Evolutionary conservation across 2,888 invertebrate species (phyloP).

Genomic region (Cynaeus angustus): DNA sequence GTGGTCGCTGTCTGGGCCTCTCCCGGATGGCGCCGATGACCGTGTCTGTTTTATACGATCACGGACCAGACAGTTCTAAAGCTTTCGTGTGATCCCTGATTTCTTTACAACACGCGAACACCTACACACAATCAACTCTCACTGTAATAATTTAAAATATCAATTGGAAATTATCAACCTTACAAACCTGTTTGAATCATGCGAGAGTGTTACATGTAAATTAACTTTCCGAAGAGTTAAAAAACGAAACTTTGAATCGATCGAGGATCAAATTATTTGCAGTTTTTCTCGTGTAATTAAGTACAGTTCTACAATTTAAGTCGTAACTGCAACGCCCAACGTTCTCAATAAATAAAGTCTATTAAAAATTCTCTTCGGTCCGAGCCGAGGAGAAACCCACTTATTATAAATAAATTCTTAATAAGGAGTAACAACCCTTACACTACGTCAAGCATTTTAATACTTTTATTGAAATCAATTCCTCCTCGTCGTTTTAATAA

Average conservation of each 20-base stretch:
- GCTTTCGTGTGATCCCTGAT: conserved; percentile 52
- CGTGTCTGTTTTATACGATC: conserved; percentile 49
- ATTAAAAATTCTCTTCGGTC: background rate
- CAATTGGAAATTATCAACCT: conserved; percentile 48
- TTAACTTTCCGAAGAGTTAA: too few species aligned
- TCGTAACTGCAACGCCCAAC: background rate
- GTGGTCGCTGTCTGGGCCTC: conserved; percentile 55
- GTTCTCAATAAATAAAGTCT: background rate
- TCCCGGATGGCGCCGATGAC: conserved; percentile 59
- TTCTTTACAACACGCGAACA: conserved; percentile 55
- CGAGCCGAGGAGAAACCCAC: background rate
- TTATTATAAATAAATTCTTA: background rate
- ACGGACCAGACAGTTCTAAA: conserved; percentile 41
- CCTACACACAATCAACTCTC: conserved; percentile 51
- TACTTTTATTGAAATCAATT: conserved; percentile 1
- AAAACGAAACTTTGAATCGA: too few species aligned
- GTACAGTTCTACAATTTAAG: too few species aligned
- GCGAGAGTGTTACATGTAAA: background rate
- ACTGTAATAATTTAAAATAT: conserved; percentile 52
- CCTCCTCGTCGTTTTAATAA: background rate
- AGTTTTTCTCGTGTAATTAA: too few species aligned
- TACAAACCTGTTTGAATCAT: conserved; percentile 29
- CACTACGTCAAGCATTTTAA: background rate
- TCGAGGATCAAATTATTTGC: too few species aligned
- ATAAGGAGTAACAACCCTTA: background rate